Percentiles rank a stretch among this genome's conserved stretches.
Evolutionary conservation across 2,888 invertebrate genomes (phyloP).

Genomic region (Bellardia bayeri): DNA sequence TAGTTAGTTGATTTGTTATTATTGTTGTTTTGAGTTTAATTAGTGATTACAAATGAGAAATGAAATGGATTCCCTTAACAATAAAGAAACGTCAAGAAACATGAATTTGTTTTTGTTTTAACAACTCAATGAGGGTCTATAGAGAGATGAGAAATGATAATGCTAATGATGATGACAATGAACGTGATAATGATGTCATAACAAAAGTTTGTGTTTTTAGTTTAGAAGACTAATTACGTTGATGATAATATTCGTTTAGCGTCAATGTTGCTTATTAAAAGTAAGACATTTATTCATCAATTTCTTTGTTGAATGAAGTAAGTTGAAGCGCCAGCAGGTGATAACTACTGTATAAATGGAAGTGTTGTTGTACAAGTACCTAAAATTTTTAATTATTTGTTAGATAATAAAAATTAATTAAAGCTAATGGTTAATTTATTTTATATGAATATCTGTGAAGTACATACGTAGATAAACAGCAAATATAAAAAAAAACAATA

Average conservation of each 20-base stretch:
- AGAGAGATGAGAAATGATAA: conserved; percentile 36
- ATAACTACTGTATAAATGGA: too few relatives aligned
- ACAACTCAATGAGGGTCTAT: conserved; percentile 28
- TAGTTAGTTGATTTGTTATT: background rate
- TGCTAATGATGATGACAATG: conserved; percentile 14
- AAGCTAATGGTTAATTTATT: background rate
- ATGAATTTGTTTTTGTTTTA: background rate
- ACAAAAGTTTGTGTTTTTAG: conserved; percentile 2
- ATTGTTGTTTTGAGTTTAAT: conserved; percentile 43
- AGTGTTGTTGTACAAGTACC: background rate
- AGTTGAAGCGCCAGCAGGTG: background rate
- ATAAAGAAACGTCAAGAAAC: background rate
- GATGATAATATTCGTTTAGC: conserved; percentile 12
- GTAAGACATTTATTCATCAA: conserved; percentile 24
- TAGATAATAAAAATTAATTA: conserved; percentile 10
- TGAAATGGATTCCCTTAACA: background rate
- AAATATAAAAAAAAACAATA: background rate
- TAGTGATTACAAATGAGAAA: conserved; percentile 39
- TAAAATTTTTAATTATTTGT: conserved; percentile 9
- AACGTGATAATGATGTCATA: conserved; percentile 25
- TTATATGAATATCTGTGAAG: background rate
- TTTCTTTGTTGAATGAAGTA: background rate
- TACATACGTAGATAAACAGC: background rate
- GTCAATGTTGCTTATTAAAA: conserved; percentile 10
- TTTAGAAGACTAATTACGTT: conserved; percentile 25